Evolutionary conservation across 2,888 invertebrate genomes (phyloP), one percentile per base, ranked within the genome.

Genomic region (Sarcophaga rosellei): DNA sequence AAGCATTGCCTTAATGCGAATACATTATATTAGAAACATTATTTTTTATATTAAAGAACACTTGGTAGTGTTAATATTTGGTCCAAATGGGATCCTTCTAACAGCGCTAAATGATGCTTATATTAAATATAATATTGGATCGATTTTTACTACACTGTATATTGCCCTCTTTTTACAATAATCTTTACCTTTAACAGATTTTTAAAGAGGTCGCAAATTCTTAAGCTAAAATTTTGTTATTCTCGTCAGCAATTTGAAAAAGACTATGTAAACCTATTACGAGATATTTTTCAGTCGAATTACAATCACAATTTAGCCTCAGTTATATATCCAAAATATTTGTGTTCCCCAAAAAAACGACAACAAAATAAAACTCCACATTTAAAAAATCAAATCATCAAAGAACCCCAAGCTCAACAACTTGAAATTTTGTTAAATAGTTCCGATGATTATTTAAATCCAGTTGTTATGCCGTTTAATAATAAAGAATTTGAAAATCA

Each of bases 241-340:
- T 63, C 74, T 70, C 65, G 47, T n/a, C 20, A 72, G 59, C 66
- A 85, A 68, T 77, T 79, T 73, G 57, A 79, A 79, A 5, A 45
- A 4, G 80, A 86, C 2, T 88, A 84, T 66, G 86, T 90, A 65
- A 63, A 62, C 47, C 88, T 90, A 53, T 12, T 91, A 53, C 86
- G 88, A 47, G 72, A 81, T 12, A 90, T 91, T 81, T 88, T 91
- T n/a, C 88, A 88, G 3, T 35, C 4, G 0, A 87, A 89, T 12
- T 89, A 88, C 66, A 84, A 70, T 3, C 89, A 90, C 15, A 77
- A 76, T 0, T 70, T 88, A 66, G 87, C 84, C n/a, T 88, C 76
- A 0, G 75, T 87, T 21, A 89, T 91, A 69, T 88, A 88, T 23
- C 81, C 73, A 17, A 77, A 83, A n/a, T 85, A 72, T 65, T 53